phyloP scores from a whole-genome alignment of 2,888 invertebrate species.

The Diarsia mendica region DNA sequence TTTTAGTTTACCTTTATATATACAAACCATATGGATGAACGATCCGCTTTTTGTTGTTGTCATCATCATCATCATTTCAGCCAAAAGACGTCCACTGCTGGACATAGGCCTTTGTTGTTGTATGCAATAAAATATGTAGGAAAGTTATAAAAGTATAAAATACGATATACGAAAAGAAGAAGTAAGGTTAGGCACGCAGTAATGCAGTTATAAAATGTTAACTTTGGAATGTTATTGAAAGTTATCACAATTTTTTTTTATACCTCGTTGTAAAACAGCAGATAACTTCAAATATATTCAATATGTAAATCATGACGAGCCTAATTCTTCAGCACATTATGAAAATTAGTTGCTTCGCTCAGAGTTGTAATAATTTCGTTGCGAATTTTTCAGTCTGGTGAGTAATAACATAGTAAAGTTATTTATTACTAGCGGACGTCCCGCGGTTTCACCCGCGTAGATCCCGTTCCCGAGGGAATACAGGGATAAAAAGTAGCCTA shows the following conservation, averaged over 20 bases:
- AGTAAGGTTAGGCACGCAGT: not conserved
- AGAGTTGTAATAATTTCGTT: slow-evolving; percentile 24
- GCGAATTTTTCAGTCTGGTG: slow-evolving; percentile 18
- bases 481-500: too few species aligned
- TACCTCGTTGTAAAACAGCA: slow-evolving; percentile 2
- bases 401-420: slow-evolving; percentile 9
- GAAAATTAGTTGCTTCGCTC: slow-evolving; percentile 35
- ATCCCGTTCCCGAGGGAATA: too few species aligned
- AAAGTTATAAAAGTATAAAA: not conserved
- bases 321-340: slow-evolving; percentile 36
- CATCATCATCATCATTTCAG: too few species aligned
- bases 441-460: too few species aligned
- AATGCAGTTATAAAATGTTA: not conserved
- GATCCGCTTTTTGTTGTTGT: not conserved
- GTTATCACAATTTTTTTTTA: not conserved
- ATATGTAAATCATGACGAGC: slow-evolving; percentile 38
- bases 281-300: slow-evolving; percentile 39
- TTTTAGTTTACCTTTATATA: too few species aligned
- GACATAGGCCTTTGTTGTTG: not conserved
- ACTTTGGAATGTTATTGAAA: not conserved
- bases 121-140: too few species aligned
- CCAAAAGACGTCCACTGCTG: too few species aligned
- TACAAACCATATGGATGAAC: too few species aligned
- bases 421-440: too few species aligned
- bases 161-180: not conserved